Percentiles rank a stretch among this genome's conserved stretches.
Evolutionary conservation across 1,140 invertebrate species (phyloP).

Genomic region (Magallana angulata): DNA sequence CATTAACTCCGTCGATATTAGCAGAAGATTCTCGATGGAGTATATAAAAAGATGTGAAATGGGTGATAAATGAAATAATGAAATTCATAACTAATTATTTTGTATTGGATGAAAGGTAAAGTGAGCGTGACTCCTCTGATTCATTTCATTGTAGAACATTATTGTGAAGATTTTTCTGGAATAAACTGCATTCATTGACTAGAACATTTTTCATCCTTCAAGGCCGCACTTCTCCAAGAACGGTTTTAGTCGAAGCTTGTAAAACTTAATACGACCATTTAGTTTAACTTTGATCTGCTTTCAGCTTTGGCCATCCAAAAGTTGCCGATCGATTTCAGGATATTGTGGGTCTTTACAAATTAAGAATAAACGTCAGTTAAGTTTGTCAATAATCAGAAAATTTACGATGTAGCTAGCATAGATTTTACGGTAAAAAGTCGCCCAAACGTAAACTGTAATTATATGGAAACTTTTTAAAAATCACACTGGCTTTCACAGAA

Average conservation of each 20-base stretch:
- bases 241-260: neutral
- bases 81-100: no score
- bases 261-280: constrained; percentile 7
- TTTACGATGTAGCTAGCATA: constrained; percentile 2
- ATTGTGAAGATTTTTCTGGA: no score
- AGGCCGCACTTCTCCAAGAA: neutral
- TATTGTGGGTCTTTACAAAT: constrained; percentile 1
- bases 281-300: constrained; percentile 25
- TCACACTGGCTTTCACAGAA: no score
- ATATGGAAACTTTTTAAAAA: no score
- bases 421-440: neutral
- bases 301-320: neutral
- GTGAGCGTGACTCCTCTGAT: no score
- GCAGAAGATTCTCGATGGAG: no score
- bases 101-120: no score
- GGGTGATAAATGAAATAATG: no score
- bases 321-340: neutral
- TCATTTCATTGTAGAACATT: no score
- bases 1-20: no score
- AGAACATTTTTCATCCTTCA: neutral
- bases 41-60: no score
- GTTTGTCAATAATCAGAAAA: neutral
- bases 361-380: neutral
- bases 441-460: no score
- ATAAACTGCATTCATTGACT: neutral